Conservation (phyloP, 2,888 invertebrate genomes). For the Patella pellucida region DNA sequence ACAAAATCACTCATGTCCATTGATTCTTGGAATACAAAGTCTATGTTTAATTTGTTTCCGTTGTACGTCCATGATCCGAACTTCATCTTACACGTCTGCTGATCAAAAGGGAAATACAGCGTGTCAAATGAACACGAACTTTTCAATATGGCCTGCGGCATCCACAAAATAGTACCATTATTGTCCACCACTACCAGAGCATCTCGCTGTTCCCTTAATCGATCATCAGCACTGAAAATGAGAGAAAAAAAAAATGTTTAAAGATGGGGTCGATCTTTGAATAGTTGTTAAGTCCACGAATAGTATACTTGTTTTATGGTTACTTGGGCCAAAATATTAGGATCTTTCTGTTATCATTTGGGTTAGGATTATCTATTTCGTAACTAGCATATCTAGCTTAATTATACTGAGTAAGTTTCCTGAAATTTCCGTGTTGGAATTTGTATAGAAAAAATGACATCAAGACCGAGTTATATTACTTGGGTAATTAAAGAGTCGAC, state of each 20-base stretch:
- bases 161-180: slow-evolving; percentile 58
- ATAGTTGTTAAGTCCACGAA: no score
- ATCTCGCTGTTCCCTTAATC: slow-evolving; percentile 67
- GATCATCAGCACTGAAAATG: slow-evolving; percentile 65
- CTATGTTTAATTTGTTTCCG: slow-evolving; percentile 58
- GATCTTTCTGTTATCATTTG: no score
- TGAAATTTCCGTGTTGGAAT: no score
- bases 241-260: neutral
- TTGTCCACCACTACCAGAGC: slow-evolving; percentile 64
- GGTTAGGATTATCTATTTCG: no score
- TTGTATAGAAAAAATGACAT: no score
- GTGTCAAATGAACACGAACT: slow-evolving; percentile 68
- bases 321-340: no score
- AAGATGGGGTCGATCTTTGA: neutral
- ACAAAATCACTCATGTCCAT: slow-evolving; percentile 63
- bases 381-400: no score
- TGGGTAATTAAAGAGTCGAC: no score
- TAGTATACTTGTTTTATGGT: no score
- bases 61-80: slow-evolving; percentile 70
- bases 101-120: slow-evolving; percentile 67
- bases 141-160: slow-evolving; percentile 65
- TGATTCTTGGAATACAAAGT: slow-evolving; percentile 44
- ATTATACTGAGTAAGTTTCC: no score
- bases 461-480: no score
- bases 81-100: slow-evolving; percentile 65